Conservation (phyloP, 2,888 invertebrate genomes). For the Agrotis exclamationis region DNA sequence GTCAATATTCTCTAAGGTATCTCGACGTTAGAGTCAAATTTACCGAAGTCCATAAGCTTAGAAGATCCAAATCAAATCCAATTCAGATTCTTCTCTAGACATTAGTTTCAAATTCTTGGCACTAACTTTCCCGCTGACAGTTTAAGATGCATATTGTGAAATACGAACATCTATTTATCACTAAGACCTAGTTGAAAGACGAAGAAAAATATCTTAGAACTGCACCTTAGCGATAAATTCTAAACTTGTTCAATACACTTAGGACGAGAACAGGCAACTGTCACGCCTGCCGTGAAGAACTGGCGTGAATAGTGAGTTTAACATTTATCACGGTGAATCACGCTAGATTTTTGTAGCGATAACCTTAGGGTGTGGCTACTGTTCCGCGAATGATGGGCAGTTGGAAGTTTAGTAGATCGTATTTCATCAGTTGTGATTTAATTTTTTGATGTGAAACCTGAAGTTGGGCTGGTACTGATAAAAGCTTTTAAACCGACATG, state of each 20-base stretch:
- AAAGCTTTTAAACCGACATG: no score
- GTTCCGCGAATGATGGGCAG: not conserved
- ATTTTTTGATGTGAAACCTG: not conserved
- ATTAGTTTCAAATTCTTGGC: constrained; percentile 48
- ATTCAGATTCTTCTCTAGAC: constrained; percentile 19
- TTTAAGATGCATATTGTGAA: constrained; percentile 52
- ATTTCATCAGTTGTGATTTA: not conserved
- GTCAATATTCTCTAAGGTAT: no score
- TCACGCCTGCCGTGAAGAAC: constrained; percentile 48
- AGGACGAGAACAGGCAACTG: constrained; percentile 47
- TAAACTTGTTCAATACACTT: constrained; percentile 62
- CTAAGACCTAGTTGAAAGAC: constrained; percentile 24
- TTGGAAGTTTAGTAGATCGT: not conserved
- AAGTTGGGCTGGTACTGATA: not conserved
- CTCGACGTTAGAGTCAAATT: not conserved
- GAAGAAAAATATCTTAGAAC: constrained; percentile 40
- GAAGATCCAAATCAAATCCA: constrained; percentile 17
- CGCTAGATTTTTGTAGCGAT: constrained; percentile 34
- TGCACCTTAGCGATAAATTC: constrained; percentile 55
- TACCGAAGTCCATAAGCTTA: not conserved
- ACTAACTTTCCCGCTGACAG: constrained; percentile 35
- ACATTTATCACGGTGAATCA: constrained; percentile 60
- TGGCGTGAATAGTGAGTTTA: constrained; percentile 39
- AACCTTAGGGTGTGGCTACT: not conserved
- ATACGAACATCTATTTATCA: constrained; percentile 43